Percentiles rank a stretch among this genome's conserved stretches.
These are phyloP conservation scores for Drosophila willistoni DNA, from an alignment of 1,140 invertebrate genomes.

Conservation along the genomic window DNA sequence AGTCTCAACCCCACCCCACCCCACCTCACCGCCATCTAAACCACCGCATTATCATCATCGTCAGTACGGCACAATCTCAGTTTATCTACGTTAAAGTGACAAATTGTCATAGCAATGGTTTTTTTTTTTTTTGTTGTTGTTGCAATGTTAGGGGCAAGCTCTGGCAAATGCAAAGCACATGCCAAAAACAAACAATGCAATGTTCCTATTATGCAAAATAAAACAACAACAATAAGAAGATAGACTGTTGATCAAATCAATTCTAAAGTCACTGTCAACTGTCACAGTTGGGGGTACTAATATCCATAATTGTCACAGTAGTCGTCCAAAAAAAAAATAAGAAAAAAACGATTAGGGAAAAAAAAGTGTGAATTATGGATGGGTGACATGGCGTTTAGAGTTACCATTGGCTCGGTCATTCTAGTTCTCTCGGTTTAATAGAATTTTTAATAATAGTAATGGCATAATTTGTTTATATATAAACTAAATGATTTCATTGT, in stretches of 20 bases:
- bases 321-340: conserved; percentile 13
- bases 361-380: conserved; percentile 53
- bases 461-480: conserved; percentile 78
- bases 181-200: conserved; percentile 76
- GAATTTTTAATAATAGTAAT: conserved; percentile 36
- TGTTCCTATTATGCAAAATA: conserved; percentile 57
- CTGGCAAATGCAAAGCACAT: conserved; percentile 50
- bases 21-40: neutral
- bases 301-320: conserved; percentile 8
- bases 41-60: conserved; percentile 15
- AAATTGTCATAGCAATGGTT: conserved; percentile 56
- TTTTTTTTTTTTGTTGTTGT: conserved; percentile 35
- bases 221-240: conserved; percentile 32
- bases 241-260: conserved; percentile 77
- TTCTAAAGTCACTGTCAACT: conserved; percentile 73
- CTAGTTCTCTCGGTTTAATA: conserved; percentile 6
- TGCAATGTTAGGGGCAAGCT: neutral
- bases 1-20: neutral
- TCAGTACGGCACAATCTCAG: conserved; percentile 15
- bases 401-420: conserved; percentile 20
- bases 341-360: neutral
- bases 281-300: conserved; percentile 53
- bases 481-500: conserved; percentile 73
- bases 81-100: conserved; percentile 60
- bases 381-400: conserved; percentile 16